These are phyloP conservation scores for Argyrosomus japonicus DNA, from an alignment of 2,113 vertebrate genomes.

Conservation along the genomic window DNA sequence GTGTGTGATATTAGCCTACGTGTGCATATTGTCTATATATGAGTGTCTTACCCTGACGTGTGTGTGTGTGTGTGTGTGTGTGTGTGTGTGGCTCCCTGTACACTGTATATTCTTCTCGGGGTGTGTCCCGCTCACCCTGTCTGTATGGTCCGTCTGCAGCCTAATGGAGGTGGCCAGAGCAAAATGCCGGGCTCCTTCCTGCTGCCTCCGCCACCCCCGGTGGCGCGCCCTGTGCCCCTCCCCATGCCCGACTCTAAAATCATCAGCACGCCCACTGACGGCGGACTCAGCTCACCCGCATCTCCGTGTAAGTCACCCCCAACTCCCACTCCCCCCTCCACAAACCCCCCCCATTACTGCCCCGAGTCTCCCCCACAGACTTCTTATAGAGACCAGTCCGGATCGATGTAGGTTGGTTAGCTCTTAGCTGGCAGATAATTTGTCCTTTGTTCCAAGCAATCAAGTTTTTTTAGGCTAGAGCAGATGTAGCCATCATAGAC, in stretches of 20 bases:
- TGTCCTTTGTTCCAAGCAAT: conserved; percentile 33
- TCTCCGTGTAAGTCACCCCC: conserved; percentile 95
- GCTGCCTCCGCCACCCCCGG: conserved; percentile 95
- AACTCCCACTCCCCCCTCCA: conserved; percentile 78
- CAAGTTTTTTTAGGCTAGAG: conserved; percentile 22
- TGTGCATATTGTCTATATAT: conserved; percentile 37
- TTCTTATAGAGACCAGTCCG: conserved; percentile 36
- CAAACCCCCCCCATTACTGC: conserved; percentile 68
- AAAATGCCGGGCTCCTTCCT: conserved; percentile 97
- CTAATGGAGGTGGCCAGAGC: conserved; percentile 96
- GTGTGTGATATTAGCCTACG: conserved; percentile 7
- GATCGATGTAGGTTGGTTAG: conserved; percentile 40
- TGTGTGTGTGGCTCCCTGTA: conserved; percentile 57
- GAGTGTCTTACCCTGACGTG: conserved; percentile 37
- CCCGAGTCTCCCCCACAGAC: conserved; percentile 64
- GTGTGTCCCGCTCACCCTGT: conserved; percentile 90
- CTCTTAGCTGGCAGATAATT: conserved; percentile 30
- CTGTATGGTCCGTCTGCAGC: conserved; percentile 95
- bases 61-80: conserved; percentile 11
- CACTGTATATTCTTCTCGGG: conserved; percentile 80
- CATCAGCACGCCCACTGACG: conserved; percentile 95
- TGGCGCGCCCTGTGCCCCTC: conserved; percentile 98
- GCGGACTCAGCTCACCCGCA: conserved; percentile 93
- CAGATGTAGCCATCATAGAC: conserved; percentile 41
- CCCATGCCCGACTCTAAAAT: conserved; percentile 98